Percentiles rank a stretch among this genome's conserved stretches.
phyloP scores from a whole-genome alignment of 2,888 invertebrate genomes.

The Rotaria socialis region DNA sequence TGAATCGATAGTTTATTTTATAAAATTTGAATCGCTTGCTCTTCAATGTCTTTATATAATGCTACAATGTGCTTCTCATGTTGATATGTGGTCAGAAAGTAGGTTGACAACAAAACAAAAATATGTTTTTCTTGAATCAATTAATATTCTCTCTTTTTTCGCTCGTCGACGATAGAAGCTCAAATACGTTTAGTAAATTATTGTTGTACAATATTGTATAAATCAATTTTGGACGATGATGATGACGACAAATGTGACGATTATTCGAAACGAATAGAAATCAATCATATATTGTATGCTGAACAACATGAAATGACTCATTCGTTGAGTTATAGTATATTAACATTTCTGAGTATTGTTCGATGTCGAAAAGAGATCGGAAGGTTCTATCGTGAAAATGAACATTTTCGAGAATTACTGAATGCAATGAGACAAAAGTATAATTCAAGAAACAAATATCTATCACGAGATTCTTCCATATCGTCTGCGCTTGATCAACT shows the following conservation, averaged over 20 bases:
- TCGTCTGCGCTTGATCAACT: constrained; percentile 40
- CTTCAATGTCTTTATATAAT: constrained; percentile 43
- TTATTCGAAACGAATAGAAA: background rate
- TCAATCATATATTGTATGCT: constrained; percentile 43
- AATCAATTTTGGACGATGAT: constrained; percentile 24
- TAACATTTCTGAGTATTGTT: constrained; percentile 40
- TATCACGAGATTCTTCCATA: constrained; percentile 32
- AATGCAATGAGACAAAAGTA: constrained; percentile 42
- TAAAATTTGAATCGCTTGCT: constrained; percentile 42
- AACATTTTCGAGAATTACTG: constrained; percentile 40
- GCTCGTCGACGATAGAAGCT: background rate
- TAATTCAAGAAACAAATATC: constrained; percentile 12
- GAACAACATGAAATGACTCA: constrained; percentile 40
- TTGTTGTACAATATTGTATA: constrained; percentile 42
- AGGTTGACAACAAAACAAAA: background rate
- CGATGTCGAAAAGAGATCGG: constrained; percentile 39
- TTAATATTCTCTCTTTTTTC: too few relatives aligned
- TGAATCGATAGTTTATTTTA: constrained; percentile 37
- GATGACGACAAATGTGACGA: background rate
- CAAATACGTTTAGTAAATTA: constrained; percentile 41
- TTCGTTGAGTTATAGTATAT: constrained; percentile 37
- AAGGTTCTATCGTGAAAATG: constrained; percentile 42
- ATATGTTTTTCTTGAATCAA: too few relatives aligned
- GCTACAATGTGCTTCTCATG: constrained; percentile 31
- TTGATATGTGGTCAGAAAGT: constrained; percentile 42